Evolutionary conservation across 2,888 invertebrate species (phyloP).

Genomic region (Omphaloscelis lunosa): DNA sequence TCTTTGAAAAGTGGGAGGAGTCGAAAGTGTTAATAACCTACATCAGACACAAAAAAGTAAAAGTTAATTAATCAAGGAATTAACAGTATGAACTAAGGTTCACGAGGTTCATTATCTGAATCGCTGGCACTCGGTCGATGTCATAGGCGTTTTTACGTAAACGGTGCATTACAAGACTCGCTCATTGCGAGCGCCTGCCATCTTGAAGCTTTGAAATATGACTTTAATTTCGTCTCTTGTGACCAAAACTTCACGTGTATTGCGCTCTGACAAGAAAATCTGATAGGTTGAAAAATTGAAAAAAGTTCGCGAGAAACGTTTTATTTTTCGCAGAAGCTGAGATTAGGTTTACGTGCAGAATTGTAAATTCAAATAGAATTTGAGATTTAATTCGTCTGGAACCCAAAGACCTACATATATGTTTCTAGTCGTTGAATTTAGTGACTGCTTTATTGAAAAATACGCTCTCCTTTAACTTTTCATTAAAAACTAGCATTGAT

Average conservation of each 20-base stretch:
- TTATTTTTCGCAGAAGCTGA: constrained; percentile 27
- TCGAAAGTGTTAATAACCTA: not conserved
- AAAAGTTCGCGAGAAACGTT: constrained; percentile 52
- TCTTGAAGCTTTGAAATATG: constrained; percentile 71
- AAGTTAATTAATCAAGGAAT: constrained; percentile 7
- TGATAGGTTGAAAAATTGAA: constrained; percentile 69
- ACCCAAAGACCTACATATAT: not conserved
- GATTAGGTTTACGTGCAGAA: constrained; percentile 36
- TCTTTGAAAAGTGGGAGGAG: too few relatives aligned
- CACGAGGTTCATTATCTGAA: constrained; percentile 39
- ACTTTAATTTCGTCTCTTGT: constrained; percentile 76
- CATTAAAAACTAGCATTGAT: not conserved
- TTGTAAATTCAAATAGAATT: constrained; percentile 44
- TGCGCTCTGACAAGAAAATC: constrained; percentile 68
- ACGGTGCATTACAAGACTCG: constrained; percentile 57
- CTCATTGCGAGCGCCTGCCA: constrained; percentile 53
- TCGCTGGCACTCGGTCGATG: constrained; percentile 43
- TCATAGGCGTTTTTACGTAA: constrained; percentile 59
- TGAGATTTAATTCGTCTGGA: constrained; percentile 25
- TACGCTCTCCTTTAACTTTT: not conserved
- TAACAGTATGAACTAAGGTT: constrained; percentile 23
- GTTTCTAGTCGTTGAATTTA: constrained; percentile 29
- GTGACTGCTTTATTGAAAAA: constrained; percentile 8
- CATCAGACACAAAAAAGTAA: constrained; percentile 2
- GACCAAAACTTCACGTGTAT: constrained; percentile 69